These are phyloP conservation scores for Chrysina gloriosa DNA, from an alignment of 2,888 invertebrate genomes.

Conservation along the genomic window DNA sequence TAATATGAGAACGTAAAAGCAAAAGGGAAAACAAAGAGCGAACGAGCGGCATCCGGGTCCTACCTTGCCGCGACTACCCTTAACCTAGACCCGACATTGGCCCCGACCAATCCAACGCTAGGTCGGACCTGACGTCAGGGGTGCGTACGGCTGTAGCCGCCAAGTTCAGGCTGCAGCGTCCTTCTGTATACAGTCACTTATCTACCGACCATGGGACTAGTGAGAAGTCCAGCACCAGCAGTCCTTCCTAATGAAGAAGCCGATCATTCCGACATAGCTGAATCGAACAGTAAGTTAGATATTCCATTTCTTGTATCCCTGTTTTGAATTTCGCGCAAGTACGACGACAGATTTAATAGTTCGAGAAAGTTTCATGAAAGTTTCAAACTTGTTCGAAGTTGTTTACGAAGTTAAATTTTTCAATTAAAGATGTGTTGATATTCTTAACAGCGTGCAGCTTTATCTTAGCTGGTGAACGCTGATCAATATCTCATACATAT, in stretches of 20 bases:
- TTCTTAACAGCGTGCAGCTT: too few species aligned
- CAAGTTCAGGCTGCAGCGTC: conserved; percentile 51
- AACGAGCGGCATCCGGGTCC: conserved; percentile 49
- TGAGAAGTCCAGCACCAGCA: conserved; percentile 51
- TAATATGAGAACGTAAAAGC: background rate
- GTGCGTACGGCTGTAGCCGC: conserved; percentile 59
- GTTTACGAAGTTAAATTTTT: too few species aligned
- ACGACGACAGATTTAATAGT: too few species aligned
- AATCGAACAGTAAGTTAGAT: conserved; percentile 48
- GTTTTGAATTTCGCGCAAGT: too few species aligned
- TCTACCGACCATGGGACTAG: conserved; percentile 52
- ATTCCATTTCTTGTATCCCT: conserved; percentile 15
- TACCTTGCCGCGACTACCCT: conserved; percentile 59
- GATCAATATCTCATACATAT: too few species aligned
- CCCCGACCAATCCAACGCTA: conserved; percentile 65
- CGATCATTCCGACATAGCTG: conserved; percentile 51
- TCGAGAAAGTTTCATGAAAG: background rate
- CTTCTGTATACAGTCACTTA: conserved; percentile 47
- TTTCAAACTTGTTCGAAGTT: background rate
- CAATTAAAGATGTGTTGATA: too few species aligned
- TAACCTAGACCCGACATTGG: conserved; percentile 63
- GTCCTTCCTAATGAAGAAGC: conserved; percentile 56
- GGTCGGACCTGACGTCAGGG: conserved; percentile 73
- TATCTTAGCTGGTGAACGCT: too few species aligned
- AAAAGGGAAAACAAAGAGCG: conserved; percentile 27